Evolutionary conservation across 1,140 invertebrate genomes (phyloP), one percentile per base, ranked within the genome.

Genomic region (Trissolcus basalis): DNA sequence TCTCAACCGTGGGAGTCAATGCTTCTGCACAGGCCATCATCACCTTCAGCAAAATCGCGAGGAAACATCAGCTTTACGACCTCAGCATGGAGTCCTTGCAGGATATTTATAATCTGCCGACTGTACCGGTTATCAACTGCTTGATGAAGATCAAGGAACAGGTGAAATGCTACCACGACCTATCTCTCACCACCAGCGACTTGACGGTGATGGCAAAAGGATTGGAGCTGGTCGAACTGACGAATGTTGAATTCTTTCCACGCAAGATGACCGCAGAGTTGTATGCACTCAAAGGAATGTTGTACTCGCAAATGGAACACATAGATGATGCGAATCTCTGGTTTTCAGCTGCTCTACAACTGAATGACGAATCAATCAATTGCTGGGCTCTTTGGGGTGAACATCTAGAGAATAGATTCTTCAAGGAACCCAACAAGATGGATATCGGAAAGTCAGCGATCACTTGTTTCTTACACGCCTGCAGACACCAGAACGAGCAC

Each of bases 211-310:
- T 98, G 0, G 95, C 97, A 81, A 96, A 98, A 90, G 94, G 96
- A 13, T 86, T 99, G 1, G 96, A 98, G 82, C 95, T 98, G 41
- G 97, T 99, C 47, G 97, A 99, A 75, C 96, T 94, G 0, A 98
- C 97, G 0, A 98, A 98, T 85, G 91, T 98, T 44, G 96, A 96
- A 78, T 98, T 96, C 82, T 98, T 99, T 82, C 94, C 94, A 0
- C 97, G 97, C 82, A 97, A 98, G 86, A 98, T 98, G 96, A 97
- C 95, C 1, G 96, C 97, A 0, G 97, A 99, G 83, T 97, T 99
- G 83, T 98, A 96, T 82, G 96, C 97, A 0, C 87, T 98, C 13
- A 98, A 98, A 86, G 97, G 97, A 0, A 91, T 96, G 87, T 90
- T 97, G 36, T 86, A 98, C 10, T 93, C 96, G 0, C 94, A 98